Conservation (phyloP, 2,888 invertebrate species). For the Drosophila neotestacea region DNA sequence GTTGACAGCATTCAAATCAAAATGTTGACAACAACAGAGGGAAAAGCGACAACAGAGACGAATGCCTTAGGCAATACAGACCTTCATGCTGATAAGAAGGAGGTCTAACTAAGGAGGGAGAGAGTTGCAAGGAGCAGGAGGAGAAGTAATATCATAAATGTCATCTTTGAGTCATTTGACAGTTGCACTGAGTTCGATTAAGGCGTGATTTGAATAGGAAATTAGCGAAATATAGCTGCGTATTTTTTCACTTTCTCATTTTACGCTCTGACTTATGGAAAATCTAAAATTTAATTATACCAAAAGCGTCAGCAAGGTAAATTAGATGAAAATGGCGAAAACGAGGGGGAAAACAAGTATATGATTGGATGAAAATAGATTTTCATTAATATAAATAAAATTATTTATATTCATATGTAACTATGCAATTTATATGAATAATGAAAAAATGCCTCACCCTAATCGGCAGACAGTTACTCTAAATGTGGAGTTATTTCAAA, state of each 20-base stretch:
- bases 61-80: slow-evolving; percentile 43
- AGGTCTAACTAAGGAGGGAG: neutral
- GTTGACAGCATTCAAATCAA: slow-evolving; percentile 80
- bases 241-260: slow-evolving; percentile 17
- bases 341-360: neutral
- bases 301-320: slow-evolving; percentile 21
- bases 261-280: slow-evolving; percentile 30
- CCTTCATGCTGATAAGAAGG: slow-evolving; percentile 23
- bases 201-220: slow-evolving; percentile 71
- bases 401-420: no score
- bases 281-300: slow-evolving; percentile 59
- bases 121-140: neutral
- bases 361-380: neutral
- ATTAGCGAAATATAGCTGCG: slow-evolving; percentile 50
- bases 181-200: slow-evolving; percentile 69
- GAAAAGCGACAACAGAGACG: slow-evolving; percentile 35
- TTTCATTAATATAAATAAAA: neutral
- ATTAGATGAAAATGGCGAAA: slow-evolving; percentile 19
- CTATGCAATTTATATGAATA: no score
- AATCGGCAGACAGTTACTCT: no score
- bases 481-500: no score
- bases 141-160: slow-evolving; percentile 64
- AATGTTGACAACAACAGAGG: slow-evolving; percentile 59
- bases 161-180: slow-evolving; percentile 72
- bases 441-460: no score